Evolutionary conservation across 2,113 vertebrate species (phyloP).

Genomic region (Desmodus rotundus): DNA sequence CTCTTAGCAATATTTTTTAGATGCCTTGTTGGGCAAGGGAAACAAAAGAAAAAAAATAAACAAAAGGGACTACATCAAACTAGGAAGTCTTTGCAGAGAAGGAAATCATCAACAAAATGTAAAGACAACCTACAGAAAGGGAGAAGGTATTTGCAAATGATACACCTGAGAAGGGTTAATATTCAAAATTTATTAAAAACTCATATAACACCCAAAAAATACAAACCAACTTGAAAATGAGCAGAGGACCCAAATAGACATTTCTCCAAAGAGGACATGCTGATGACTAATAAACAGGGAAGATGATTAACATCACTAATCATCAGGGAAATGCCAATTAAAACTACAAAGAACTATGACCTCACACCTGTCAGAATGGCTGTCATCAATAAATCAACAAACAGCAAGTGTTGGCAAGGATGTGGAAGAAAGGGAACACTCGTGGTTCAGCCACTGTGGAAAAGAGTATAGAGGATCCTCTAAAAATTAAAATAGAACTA

Average conservation of each 20-base stretch:
- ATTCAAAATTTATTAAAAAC: not conserved
- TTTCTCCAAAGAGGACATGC: not conserved
- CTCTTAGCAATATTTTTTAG: not conserved
- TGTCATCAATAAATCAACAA: not conserved
- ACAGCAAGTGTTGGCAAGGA: not conserved
- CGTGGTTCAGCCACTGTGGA: not conserved
- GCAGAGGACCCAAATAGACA: not conserved
- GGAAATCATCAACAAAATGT: not conserved
- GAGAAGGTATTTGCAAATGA: not conserved
- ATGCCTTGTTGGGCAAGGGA: not conserved
- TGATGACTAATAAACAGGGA: not conserved
- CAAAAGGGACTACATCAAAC: not conserved
- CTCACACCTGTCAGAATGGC: not conserved
- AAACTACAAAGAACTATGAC: not conserved
- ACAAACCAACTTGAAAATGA: not conserved
- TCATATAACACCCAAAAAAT: not conserved
- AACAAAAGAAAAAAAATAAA: not conserved
- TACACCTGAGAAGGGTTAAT: not conserved
- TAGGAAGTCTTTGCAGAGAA: not conserved
- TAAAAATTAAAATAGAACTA: not conserved
- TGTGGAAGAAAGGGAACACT: not conserved
- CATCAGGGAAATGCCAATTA: not conserved
- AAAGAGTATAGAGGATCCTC: not conserved
- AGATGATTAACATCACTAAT: not conserved
- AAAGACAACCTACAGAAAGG: not conserved